Evolutionary conservation across 2,888 invertebrate genomes (phyloP).

Genomic region (Agonum fuliginosum): DNA sequence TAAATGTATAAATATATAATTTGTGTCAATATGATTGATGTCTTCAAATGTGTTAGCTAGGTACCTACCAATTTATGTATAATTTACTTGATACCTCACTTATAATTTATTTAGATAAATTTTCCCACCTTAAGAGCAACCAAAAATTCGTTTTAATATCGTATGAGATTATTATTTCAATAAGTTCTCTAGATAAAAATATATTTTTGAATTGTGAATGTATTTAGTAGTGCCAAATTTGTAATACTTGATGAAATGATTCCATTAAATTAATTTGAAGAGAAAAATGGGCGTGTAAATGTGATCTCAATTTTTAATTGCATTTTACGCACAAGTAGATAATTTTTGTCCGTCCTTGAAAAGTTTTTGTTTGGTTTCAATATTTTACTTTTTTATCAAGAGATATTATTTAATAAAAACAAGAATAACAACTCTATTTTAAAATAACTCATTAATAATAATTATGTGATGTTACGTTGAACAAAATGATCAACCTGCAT

Average conservation of each 20-base stretch:
- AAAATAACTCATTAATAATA: not conserved
- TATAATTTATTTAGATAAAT: slow-evolving; percentile 31
- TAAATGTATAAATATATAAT: slow-evolving; percentile 7
- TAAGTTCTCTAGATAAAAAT: slow-evolving; percentile 3
- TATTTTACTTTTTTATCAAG: slow-evolving; percentile 1
- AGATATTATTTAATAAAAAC: not conserved
- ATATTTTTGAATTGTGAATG: slow-evolving; percentile 31
- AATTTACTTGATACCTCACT: slow-evolving; percentile 20
- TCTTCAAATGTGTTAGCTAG: not conserved
- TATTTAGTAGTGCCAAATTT: slow-evolving; percentile 46
- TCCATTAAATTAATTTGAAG: slow-evolving; percentile 6
- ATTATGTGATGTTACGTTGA: not conserved
- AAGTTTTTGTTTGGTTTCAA: not conserved
- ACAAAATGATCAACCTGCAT: slow-evolving; percentile 13
- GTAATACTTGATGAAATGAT: slow-evolving; percentile 21
- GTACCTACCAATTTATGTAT: not conserved
- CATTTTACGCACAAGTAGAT: slow-evolving; percentile 8
- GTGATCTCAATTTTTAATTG: slow-evolving; percentile 14
- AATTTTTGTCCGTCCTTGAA: slow-evolving; percentile 29
- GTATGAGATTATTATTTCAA: not conserved
- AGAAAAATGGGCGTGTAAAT: not conserved
- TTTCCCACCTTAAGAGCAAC: not conserved
- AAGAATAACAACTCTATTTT: not conserved
- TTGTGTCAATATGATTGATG: slow-evolving; percentile 6
- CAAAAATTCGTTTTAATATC: slow-evolving; percentile 4